A percentile compares a stretch with the other conserved stretches of the same genome.
Evolutionary conservation across 2,113 vertebrate genomes (phyloP).

Genomic region (Parotia lawesii): DNA sequence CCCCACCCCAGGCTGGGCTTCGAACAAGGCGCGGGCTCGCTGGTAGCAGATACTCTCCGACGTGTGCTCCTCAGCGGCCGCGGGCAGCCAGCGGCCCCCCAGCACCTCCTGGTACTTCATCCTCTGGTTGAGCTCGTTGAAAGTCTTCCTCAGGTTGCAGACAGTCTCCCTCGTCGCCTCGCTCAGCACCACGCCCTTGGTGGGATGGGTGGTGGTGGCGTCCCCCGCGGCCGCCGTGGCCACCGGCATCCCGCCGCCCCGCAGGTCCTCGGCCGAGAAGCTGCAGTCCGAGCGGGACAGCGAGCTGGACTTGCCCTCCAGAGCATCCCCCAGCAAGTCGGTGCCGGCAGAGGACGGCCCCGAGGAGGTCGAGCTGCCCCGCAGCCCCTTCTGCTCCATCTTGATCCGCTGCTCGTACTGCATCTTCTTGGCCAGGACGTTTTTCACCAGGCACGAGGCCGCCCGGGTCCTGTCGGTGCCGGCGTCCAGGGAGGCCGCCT

Average conservation of each 20-base stretch:
- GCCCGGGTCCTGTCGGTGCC: constrained; percentile 76
- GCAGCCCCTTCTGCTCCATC: constrained; percentile 57
- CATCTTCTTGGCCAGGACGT: constrained; percentile 88
- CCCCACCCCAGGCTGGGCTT: background rate
- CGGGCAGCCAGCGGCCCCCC: constrained; percentile 4
- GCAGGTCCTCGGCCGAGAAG: constrained; percentile 69
- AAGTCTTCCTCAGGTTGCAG: constrained; percentile 64
- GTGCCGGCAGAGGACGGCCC: constrained; percentile 34
- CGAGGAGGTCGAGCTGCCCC: constrained; percentile 54
- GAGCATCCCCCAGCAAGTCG: constrained; percentile 12
- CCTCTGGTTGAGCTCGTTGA: constrained; percentile 64
- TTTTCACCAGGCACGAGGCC: constrained; percentile 87
- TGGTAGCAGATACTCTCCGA: constrained; percentile 23
- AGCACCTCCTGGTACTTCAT: constrained; percentile 56
- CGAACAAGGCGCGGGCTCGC: constrained; percentile 29
- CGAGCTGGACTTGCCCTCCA: constrained; percentile 67
- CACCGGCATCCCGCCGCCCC: background rate
- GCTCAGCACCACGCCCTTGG: constrained; percentile 64
- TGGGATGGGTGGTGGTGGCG: background rate
- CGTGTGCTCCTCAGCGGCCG: fast-evolving
- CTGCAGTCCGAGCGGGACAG: constrained; percentile 73
- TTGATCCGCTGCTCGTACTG: constrained; percentile 68
- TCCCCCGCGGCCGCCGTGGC: background rate
- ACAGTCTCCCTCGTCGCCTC: constrained; percentile 13
- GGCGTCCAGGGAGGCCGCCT: constrained; percentile 82